Evolutionary conservation across 2,888 invertebrate genomes (phyloP), one percentile per base, ranked within the genome.

Genomic region (Apodemia duryi): DNA sequence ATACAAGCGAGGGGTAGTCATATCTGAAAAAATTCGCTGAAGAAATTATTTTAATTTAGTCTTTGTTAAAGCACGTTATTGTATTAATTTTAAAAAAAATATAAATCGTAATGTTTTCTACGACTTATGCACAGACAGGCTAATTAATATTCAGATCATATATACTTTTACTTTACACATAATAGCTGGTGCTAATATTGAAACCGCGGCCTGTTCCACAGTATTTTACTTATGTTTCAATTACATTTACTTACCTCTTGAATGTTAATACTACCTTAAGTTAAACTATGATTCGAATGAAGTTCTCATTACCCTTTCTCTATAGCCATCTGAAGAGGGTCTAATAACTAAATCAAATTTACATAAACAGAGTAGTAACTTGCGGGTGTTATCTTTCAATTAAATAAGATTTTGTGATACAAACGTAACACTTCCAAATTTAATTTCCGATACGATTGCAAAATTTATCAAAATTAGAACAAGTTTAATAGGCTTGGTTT

Each of bases 301-400:
- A 82, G 75, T 79, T 57, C 57, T 57, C 77, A 72, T 77, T 72
- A 73, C 76, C 77, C 78, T 72, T 74, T 74, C 72, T 72, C 71
- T 74, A 78, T 85, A 83, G 85, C 88, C 84, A 83, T 79, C 79
- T 77, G 80, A 77, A 75, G 79, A 81, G 81, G 83, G 82, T 83
- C 79, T 81, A 81, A 83, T 84, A 86, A 84, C 85, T 76, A 79
- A 87, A 83, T 84, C 77, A 83, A 87, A 91, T 89, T 88, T 85
- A 85, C 88, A 88, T 88, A 89, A 90, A 88, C 86, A 88, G 81
- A 79, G 78, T 75, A 76, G 77, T 83, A 77, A 86, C 90, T 89
- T 85, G 85, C 81, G 89, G 87, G 81, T 90, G 85, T 91, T 90
- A 88, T 91, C 83, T 86, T 90, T 91, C 85, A 89, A 90, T 91